Conservation (phyloP, 1,140 invertebrate genomes). For the Trichonephila clavipes region DNA sequence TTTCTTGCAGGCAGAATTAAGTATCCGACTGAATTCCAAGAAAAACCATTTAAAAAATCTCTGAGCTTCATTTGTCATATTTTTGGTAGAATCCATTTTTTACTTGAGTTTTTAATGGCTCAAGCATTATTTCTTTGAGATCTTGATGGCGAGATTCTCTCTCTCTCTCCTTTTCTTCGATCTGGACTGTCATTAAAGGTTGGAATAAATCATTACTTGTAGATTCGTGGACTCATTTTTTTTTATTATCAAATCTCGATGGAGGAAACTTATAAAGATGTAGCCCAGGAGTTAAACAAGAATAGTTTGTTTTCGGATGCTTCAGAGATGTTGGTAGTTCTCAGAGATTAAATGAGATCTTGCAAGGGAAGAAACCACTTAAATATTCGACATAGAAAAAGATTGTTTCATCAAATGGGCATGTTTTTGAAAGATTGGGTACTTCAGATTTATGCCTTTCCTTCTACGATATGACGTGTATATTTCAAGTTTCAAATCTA, state of each 20-base stretch:
- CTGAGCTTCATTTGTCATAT: constrained; percentile 61
- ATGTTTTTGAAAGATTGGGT: not conserved
- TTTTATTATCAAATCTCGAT: constrained; percentile 37
- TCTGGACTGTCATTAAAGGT: constrained; percentile 52
- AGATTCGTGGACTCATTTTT: constrained; percentile 22
- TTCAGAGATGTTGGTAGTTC: not conserved
- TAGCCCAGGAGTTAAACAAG: not conserved
- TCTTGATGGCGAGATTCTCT: constrained; percentile 47
- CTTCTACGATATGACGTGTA: too few relatives aligned
- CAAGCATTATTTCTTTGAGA: constrained; percentile 31
- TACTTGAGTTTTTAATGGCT: constrained; percentile 58
- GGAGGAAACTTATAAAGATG: constrained; percentile 23
- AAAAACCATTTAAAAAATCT: constrained; percentile 72
- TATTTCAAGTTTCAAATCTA: not conserved
- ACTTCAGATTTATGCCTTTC: not conserved
- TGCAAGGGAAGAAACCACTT: not conserved
- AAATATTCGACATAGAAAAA: not conserved
- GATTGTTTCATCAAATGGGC: not conserved
- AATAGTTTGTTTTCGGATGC: constrained; percentile 14
- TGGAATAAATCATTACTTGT: constrained; percentile 65
- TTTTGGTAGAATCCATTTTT: constrained; percentile 62
- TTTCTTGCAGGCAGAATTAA: constrained; percentile 69
- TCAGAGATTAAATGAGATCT: not conserved
- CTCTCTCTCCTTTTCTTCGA: constrained; percentile 48
- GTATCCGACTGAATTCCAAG: constrained; percentile 62